phyloP scores from a whole-genome alignment of 30 jellyfish, hydroid and myxozoan genomes.

The Pelagia noctiluca region DNA sequence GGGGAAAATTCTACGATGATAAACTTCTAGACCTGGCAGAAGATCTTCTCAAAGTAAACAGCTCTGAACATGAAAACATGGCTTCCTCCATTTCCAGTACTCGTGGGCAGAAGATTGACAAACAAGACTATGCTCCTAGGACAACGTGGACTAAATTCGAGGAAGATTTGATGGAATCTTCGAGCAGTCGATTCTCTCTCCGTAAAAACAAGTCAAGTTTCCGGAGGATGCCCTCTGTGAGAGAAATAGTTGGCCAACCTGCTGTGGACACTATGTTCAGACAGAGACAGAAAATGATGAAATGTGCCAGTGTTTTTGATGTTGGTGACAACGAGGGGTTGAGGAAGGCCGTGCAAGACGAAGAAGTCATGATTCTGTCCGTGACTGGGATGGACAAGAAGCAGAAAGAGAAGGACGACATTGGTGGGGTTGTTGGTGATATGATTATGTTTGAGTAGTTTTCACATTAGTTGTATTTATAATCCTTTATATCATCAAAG shows the following conservation, averaged over 20 bases:
- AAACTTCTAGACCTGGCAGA: conserved; percentile 45
- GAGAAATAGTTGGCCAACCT: conserved; percentile 49
- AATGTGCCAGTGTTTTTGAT: conserved; percentile 50
- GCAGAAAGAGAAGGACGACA: conserved; percentile 16
- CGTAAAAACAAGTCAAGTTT: conserved; percentile 1
- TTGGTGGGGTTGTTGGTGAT: too few species aligned
- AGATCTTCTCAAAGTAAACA: conserved; percentile 18
- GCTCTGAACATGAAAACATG: background rate
- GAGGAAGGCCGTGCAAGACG: conserved; percentile 33
- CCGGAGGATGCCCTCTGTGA: conserved; percentile 48
- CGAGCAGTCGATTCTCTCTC: conserved; percentile 37
- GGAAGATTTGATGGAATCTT: conserved; percentile 39
- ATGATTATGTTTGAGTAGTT: background rate
- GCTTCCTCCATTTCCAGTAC: background rate
- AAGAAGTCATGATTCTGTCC: conserved; percentile 34
- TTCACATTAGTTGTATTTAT: too few species aligned
- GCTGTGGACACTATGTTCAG: conserved; percentile 57
- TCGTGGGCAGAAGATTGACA: background rate
- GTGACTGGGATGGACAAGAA: conserved; percentile 50
- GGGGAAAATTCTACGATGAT: conserved; percentile 21
- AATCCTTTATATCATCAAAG: too few species aligned
- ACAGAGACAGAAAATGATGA: conserved; percentile 26
- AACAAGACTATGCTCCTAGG: conserved; percentile 3
- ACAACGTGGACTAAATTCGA: conserved; percentile 54
- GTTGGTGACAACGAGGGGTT: conserved; percentile 53